Evolutionary conservation across 30 jellyfish, hydroid and myxozoan genomes (phyloP), one percentile per base, ranked within the genome.

Genomic region (Chrysaora quinquecirrha): DNA sequence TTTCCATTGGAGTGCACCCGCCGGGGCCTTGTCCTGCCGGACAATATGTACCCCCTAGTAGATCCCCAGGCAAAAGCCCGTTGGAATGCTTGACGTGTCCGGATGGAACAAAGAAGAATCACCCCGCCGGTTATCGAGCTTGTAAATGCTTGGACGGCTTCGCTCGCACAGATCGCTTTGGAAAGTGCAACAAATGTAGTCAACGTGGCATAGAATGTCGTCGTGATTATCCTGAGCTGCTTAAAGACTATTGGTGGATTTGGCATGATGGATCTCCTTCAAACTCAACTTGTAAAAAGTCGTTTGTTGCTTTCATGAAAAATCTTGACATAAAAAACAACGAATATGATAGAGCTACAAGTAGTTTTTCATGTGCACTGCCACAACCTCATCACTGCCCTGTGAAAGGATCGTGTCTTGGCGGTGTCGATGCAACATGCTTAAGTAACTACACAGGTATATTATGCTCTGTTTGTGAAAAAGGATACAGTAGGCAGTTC

Each of bases 71-170:
- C 0, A 73, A 47, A 25, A 30, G 81, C 14, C 76, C 84, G 1
- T 30, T 76, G 54, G 85, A 73, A 38, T 84, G 95, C 28, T 23
- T 29, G 71, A 84, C 95, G 3, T 84, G 95, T 23, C 95, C 95
- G 22, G 50, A 32, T 18, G 88, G 88, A 0, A 84, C 95, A 0
- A 61, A 84, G 34, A 84, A 71, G 10, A 74, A 47, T 12, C 58
- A 12, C 1, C 20, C 47, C 1, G 88, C 88, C 14, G 88, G 88
- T 3, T 31, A 66, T 30, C 71, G 95, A 18, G 88, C 88, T 12
- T 84, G 95, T 49, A 20, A 4, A 1, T 84, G 95, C 61, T 35
- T 84, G 2, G 43, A 29, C 0, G 88, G 95, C 38, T 84, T 66
- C 23, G 74, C 84, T 1, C 70, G 95, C 27, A 28, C 60, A 1